phyloP scores from a whole-genome alignment of 2,888 invertebrate species.

The Nephrocerus scutellatus region DNA sequence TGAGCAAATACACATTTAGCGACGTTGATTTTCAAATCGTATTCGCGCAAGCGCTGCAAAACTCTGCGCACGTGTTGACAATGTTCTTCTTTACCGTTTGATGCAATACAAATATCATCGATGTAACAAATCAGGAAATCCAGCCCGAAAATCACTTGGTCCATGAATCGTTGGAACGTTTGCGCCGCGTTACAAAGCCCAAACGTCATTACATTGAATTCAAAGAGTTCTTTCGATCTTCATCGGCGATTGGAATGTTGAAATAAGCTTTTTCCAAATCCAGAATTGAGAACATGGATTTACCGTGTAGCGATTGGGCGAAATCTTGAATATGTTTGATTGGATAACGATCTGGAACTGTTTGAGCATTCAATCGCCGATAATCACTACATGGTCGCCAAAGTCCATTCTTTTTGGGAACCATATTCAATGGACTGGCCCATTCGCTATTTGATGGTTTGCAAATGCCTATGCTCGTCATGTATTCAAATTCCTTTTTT shows the following conservation, averaged over 20 bases:
- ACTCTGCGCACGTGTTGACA: conserved; percentile 17
- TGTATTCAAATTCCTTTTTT: conserved; percentile 19
- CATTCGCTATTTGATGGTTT: conserved; percentile 20
- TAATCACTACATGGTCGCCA: conserved; percentile 20
- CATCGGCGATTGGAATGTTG: conserved; percentile 16
- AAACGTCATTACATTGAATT: conserved; percentile 34
- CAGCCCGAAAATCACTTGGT: conserved; percentile 27
- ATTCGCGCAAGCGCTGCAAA: conserved; percentile 23
- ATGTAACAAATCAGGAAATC: conserved; percentile 27
- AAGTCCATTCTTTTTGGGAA: conserved; percentile 15
- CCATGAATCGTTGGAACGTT: conserved; percentile 36
- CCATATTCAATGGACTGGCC: conserved; percentile 21
- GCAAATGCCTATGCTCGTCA: conserved; percentile 20
- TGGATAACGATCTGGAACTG: conserved; percentile 17
- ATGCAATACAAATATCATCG: conserved; percentile 20
- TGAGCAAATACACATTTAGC: conserved; percentile 21
- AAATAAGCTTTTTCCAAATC: conserved; percentile 18
- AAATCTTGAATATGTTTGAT: conserved; percentile 19
- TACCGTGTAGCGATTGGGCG: conserved; percentile 12
- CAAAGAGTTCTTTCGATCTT: conserved; percentile 28
- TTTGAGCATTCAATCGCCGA: conserved; percentile 17
- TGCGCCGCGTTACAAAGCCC: conserved; percentile 36
- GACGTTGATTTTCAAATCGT: conserved; percentile 25
- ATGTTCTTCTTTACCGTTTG: conserved; percentile 15
- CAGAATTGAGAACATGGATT: conserved; percentile 16